Base-by-base conservation (phyloP, 2,888 invertebrate species). In the Gymnosoma rotundatum region DNA sequence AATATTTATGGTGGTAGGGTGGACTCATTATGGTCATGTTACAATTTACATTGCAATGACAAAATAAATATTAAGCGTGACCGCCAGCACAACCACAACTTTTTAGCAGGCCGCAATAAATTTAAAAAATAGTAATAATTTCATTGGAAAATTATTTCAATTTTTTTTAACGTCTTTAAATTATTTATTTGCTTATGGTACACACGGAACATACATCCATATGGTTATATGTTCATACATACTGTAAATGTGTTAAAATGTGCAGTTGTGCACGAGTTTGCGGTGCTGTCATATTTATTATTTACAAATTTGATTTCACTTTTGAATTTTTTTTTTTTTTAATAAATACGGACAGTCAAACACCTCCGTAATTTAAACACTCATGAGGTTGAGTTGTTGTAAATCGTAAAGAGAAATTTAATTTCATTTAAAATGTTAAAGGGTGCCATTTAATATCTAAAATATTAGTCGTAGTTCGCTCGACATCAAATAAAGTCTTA, bases 291-390 rank as follows among this genome's bases (percentile, higher is more conserved):
- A 25, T 21, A 52, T 18, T 54, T 25, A 25, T 20, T 69, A 48
- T 52, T 45, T 54, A 42, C 18, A 80, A 76, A 67, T 63, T 76
- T 81, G 69, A 83, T 75, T 85, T 85, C 78, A 82, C 78, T 83
- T 85, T 83, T 83, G 52, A 58, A 25, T 54, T 58, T 60, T 52
- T 32, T 32, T 32, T 32, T 5, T 32, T 32, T 32, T 7, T 0
- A 6, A 2, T 0, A 32, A 81, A 74, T 70, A 63, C 64, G 69
- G 72, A 76, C 60, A 48, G 48, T n/a, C 14, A 70, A 61, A 76
- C 80, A 60, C 69, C 78, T 76, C 56, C 38, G 52, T n/a, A 52
- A 70, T 63, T 73, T 52, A 54, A 21, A 7, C 10, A 18, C 6
- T 16, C n/a, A 66, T 58, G 38, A 45, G 45, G 9, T 64, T 32